Evolutionary conservation across 2,797 vertebrate genomes (phyloP).

Genomic region (Caiman crocodilus): DNA sequence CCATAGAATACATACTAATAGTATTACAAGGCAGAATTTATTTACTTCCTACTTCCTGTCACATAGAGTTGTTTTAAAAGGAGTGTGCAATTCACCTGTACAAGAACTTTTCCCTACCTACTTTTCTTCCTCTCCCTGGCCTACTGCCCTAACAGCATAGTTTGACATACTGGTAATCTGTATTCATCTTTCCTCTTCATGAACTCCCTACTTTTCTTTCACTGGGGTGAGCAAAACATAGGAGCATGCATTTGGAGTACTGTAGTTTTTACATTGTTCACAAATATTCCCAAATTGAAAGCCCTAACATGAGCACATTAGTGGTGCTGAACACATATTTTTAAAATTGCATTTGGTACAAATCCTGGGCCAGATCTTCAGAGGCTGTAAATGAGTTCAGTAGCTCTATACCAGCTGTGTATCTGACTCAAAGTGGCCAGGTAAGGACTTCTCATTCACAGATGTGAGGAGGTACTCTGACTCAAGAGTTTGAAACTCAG

Average conservation of each 20-base stretch:
- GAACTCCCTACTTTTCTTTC: neutral
- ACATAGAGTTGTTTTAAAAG: neutral
- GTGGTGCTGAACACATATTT: neutral
- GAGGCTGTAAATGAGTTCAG: neutral
- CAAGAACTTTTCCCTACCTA: neutral
- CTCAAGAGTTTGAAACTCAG: too few species aligned
- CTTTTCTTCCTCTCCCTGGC: neutral
- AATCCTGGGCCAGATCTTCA: neutral
- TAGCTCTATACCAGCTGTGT: neutral
- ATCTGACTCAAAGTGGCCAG: neutral
- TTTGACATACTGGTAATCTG: too few species aligned
- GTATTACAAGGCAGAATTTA: neutral
- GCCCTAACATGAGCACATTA: accelerated
- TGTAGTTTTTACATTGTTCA: neutral
- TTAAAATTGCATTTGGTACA: neutral
- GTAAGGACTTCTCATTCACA: neutral
- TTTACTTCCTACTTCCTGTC: neutral
- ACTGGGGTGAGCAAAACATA: neutral
- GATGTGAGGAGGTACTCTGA: too few species aligned
- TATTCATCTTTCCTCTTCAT: neutral
- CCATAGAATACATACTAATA: neutral
- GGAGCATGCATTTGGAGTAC: neutral
- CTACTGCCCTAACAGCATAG: too few species aligned
- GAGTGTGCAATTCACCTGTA: neutral
- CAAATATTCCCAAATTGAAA: too few species aligned